Conservation (phyloP, 1,140 invertebrate species). For the Pectinophora gossypiella region DNA sequence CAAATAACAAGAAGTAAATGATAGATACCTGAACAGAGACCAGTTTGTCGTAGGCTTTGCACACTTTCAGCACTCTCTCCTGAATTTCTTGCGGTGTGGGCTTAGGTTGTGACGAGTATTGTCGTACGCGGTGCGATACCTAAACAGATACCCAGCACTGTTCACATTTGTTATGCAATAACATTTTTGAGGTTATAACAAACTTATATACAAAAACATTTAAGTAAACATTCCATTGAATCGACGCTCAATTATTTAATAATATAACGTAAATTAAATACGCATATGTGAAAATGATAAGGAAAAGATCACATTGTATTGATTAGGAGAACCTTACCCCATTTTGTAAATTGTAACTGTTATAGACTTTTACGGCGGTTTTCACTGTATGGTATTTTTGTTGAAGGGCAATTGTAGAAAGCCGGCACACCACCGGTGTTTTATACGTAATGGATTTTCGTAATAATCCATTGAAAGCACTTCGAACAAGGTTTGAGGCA, state of each 20-base stretch:
- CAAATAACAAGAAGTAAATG: conserved; percentile 70
- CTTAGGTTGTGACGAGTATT: conserved; percentile 49
- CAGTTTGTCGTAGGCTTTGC: conserved; percentile 87
- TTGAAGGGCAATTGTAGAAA: conserved; percentile 53
- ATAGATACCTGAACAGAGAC: conserved; percentile 83
- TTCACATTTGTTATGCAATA: conserved; percentile 70
- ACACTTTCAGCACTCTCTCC: conserved; percentile 85
- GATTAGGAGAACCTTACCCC: conserved; percentile 48
- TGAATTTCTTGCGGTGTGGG: conserved; percentile 76
- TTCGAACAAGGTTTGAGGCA: conserved; percentile 62
- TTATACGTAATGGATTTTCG: conserved; percentile 52
- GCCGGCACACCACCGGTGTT: conserved; percentile 53
- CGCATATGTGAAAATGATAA: neutral
- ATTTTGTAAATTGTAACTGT: conserved; percentile 41
- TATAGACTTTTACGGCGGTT: conserved; percentile 38
- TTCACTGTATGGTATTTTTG: conserved; percentile 54
- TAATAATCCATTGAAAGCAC: conserved; percentile 60
- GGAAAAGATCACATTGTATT: conserved; percentile 18
- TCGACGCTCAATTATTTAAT: no score
- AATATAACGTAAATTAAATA: no score
- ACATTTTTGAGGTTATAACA: conserved; percentile 56
- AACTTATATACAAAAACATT: neutral
- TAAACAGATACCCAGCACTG: conserved; percentile 55
- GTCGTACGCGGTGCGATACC: conserved; percentile 45
- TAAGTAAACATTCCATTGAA: no score